Base-by-base conservation (phyloP, 1,140 invertebrate genomes). In the Aphelenchoides fujianensis region DNA sequence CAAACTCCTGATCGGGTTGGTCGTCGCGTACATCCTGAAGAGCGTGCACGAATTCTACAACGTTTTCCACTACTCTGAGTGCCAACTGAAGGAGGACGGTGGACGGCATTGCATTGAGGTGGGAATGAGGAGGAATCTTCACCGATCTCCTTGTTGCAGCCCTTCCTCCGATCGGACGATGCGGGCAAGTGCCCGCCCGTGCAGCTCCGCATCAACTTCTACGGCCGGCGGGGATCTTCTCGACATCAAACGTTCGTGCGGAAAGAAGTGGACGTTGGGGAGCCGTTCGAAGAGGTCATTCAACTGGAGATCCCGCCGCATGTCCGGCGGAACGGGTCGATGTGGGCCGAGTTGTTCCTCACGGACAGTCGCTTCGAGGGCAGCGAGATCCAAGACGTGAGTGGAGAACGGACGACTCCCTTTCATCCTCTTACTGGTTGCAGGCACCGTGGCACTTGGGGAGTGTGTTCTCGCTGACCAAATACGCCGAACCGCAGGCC, bases 31-130 rank as follows among this genome's bases (percentile, higher is more conserved):
- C 48, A 73, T 79, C 28, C 63, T 30, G 32, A 67, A 79, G 35
- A 69, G 66, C 12, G 31, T 77, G 16, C 66, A 70, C 37, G 54
- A 67, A n/a, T 55, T 79, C 30, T 79, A 79, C 36, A 64, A 74
- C 23, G 59, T 79, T 3, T 79, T 79, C 61, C 72, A 79, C 41
- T 73, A 78, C 9, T 54, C 69, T 2, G 3, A 67, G 5, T 79
- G 77, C 62, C 32, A 64, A 19, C 32, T 28, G 12, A n/a, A 28
- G 3, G n/a, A n/a, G n/a, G 41, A 63, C 12, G 2, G 61, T 5
- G 31, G 31, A 19, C 27, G 28, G 19, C 19, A 57, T 55, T 75
- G 71, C 53, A 32, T 75, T 32, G 19, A 30, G 30, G 62, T 77
- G 35, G 79, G 74, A 48, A 31, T 72, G 27, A 54, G 9, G 32